phyloP scores from a whole-genome alignment of 2,888 invertebrate genomes.

The Macropis europaea region DNA sequence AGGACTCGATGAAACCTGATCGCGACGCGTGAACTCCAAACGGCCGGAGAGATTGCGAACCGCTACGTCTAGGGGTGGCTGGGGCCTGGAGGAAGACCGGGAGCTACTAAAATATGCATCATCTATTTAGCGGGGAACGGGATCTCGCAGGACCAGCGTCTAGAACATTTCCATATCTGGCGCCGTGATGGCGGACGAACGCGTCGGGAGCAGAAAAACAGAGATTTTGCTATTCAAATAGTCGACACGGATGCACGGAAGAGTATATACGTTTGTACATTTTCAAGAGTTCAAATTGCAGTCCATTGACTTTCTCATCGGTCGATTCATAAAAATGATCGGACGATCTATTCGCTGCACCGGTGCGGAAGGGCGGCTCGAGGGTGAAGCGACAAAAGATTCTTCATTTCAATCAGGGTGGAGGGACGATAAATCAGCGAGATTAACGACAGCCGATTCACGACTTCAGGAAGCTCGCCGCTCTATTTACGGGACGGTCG shows the following conservation, averaged over 20 bases:
- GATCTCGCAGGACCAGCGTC: slow-evolving; percentile 59
- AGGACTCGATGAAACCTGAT: not conserved
- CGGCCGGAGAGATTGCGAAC: too few relatives aligned
- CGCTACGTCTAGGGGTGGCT: too few relatives aligned
- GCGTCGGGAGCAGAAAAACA: too few relatives aligned
- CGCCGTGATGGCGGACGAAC: slow-evolving; percentile 22
- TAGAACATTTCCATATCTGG: slow-evolving; percentile 70
- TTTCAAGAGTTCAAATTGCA: too few relatives aligned
- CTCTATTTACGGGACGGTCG: slow-evolving; percentile 42
- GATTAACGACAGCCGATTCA: slow-evolving; percentile 43
- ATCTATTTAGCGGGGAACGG: slow-evolving; percentile 67
- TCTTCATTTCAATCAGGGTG: slow-evolving; percentile 18
- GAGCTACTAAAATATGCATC: slow-evolving; percentile 75
- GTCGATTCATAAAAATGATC: not conserved
- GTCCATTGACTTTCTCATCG: too few relatives aligned
- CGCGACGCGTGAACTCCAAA: not conserved
- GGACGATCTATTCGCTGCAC: not conserved
- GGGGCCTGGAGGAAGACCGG: slow-evolving; percentile 11
- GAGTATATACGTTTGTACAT: too few relatives aligned
- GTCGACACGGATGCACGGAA: too few relatives aligned
- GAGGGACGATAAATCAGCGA: slow-evolving; percentile 31
- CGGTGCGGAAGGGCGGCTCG: not conserved
- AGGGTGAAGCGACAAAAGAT: slow-evolving; percentile 14
- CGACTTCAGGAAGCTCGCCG: slow-evolving; percentile 38
- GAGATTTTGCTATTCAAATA: too few relatives aligned